Percentiles rank a stretch among this genome's conserved stretches.
phyloP scores from a whole-genome alignment of 2,113 vertebrate genomes.

The Eudyptes chrysolophus region DNA sequence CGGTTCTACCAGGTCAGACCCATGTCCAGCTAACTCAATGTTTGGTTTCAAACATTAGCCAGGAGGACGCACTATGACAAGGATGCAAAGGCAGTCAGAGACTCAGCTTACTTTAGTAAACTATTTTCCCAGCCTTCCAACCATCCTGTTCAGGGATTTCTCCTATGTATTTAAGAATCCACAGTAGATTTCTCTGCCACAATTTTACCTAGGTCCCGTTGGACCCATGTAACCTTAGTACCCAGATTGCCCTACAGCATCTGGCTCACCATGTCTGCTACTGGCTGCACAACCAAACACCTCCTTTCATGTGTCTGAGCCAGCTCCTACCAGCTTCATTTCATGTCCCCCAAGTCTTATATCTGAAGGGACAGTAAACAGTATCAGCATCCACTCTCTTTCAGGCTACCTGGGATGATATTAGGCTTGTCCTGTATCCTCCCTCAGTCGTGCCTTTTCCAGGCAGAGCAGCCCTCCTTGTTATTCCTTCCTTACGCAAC shows the following conservation, averaged over 20 bases:
- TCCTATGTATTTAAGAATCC: not conserved
- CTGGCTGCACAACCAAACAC: not conserved
- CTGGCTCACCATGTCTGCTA: not conserved
- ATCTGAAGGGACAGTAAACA: not conserved
- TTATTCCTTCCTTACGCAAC: not conserved
- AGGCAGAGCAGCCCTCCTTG: not conserved
- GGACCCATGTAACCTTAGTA: rapidly evolving
- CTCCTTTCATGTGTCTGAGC: not conserved
- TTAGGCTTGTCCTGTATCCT: not conserved
- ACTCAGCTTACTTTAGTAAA: too few species aligned
- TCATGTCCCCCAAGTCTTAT: too few species aligned
- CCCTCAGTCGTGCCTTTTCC: not conserved
- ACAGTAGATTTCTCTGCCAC: not conserved
- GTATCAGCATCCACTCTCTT: rapidly evolving
- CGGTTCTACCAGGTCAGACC: not conserved
- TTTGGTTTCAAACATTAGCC: rapidly evolving
- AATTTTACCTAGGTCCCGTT: not conserved
- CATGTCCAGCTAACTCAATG: rapidly evolving
- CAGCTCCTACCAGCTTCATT: not conserved
- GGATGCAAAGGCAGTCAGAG: not conserved
- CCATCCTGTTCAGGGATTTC: not conserved
- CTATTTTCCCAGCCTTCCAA: not conserved
- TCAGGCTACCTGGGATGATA: not conserved
- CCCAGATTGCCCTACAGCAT: not conserved
- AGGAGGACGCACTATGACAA: not conserved